Percentiles rank a stretch among this genome's conserved stretches.
phyloP scores from a whole-genome alignment of 2,888 invertebrate species.

The Patella ulyssiponensis region DNA sequence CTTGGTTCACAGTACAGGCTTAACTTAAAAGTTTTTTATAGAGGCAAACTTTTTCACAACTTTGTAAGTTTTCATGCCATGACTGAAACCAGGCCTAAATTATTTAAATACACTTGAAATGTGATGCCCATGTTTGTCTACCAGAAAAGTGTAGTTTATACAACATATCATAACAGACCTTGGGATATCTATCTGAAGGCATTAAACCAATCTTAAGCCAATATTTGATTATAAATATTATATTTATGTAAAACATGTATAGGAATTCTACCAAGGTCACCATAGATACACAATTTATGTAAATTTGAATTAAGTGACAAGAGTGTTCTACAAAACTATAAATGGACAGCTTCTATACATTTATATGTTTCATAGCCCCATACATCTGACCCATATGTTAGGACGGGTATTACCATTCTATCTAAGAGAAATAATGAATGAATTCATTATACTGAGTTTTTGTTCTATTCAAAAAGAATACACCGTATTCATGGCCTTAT shows the following conservation, averaged over 20 bases:
- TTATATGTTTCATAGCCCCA: background rate
- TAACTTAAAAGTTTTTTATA: too few relatives aligned
- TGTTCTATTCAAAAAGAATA: background rate
- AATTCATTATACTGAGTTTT: background rate
- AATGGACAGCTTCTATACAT: background rate
- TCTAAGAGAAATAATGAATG: background rate
- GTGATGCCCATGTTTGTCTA: background rate
- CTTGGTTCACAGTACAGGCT: too few relatives aligned
- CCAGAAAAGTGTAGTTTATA: background rate
- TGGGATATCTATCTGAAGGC: background rate
- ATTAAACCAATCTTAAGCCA: background rate
- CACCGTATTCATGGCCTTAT: background rate
- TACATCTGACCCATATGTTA: background rate
- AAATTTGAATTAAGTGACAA: background rate
- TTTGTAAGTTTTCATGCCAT: too few relatives aligned
- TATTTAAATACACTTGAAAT: background rate
- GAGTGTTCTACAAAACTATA: background rate
- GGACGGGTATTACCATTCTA: background rate
- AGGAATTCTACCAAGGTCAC: background rate
- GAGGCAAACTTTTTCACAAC: too few relatives aligned
- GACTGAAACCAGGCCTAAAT: background rate
- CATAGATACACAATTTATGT: background rate
- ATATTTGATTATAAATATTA: background rate
- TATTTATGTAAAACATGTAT: background rate
- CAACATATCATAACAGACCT: background rate